Conservation (phyloP, 2,113 vertebrate species). For the Pollimyrus isidori region DNA sequence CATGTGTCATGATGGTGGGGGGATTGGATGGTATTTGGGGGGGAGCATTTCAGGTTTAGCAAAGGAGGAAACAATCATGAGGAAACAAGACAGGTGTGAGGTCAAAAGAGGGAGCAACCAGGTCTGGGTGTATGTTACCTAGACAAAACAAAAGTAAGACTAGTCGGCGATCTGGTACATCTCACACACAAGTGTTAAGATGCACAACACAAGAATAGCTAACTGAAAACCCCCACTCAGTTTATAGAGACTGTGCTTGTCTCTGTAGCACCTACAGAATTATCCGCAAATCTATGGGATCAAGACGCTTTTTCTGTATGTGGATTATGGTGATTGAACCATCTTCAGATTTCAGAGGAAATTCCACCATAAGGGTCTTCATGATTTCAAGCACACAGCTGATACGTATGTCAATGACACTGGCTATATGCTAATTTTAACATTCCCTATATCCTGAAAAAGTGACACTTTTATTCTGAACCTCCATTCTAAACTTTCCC, state of each 20-base stretch:
- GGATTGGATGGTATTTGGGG: not conserved
- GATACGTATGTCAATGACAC: not conserved
- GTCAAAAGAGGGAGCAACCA: not conserved
- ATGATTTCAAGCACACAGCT: not conserved
- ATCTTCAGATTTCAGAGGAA: not conserved
- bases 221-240: not conserved
- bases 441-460: not conserved
- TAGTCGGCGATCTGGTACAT: not conserved
- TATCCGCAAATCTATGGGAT: not conserved
- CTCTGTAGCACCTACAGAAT: not conserved
- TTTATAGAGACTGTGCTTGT: not conserved
- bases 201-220: not conserved
- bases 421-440: not conserved
- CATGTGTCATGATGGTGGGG: not conserved
- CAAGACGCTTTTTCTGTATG: not conserved
- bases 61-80: not conserved
- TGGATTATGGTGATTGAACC: not conserved
- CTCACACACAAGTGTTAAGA: not conserved
- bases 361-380: not conserved
- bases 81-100: not conserved
- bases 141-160: not conserved
- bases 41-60: not conserved
- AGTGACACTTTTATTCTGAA: not conserved
- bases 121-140: not conserved
- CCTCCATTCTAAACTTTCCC: not conserved